Conservation (phyloP, 2,888 invertebrate species). For the Drosophila mimica region DNA sequence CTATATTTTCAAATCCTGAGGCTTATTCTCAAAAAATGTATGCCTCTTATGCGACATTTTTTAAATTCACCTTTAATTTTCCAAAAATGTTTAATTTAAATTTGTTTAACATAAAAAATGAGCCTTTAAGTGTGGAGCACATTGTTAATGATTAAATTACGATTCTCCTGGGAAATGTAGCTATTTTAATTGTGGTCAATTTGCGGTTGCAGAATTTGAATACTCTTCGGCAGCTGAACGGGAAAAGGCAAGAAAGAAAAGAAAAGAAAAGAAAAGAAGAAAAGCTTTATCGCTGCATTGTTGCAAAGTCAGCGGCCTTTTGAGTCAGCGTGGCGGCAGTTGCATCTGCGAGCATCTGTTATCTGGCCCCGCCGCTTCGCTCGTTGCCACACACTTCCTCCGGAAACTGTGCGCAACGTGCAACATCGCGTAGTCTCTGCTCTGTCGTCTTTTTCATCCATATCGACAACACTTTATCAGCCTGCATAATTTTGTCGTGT, state of each 20-base stretch:
- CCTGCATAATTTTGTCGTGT: constrained; percentile 46
- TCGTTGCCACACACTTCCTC: constrained; percentile 39
- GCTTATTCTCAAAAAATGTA: too few relatives aligned
- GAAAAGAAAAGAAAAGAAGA: neutral
- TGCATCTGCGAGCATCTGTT: constrained; percentile 37
- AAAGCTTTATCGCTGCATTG: constrained; percentile 37
- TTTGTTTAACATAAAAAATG: too few relatives aligned
- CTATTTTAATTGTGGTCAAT: neutral
- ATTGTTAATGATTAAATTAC: too few relatives aligned
- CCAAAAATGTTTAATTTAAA: too few relatives aligned
- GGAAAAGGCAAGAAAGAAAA: neutral
- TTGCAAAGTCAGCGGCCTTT: constrained; percentile 50
- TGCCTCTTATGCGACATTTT: too few relatives aligned
- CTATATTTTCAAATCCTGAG: too few relatives aligned
- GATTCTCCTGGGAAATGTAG: neutral
- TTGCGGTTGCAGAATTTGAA: too few relatives aligned
- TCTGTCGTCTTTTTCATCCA: constrained; percentile 54
- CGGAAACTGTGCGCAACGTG: constrained; percentile 66
- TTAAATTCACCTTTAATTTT: too few relatives aligned
- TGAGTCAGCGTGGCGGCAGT: constrained; percentile 52
- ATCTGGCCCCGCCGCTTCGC: constrained; percentile 39
- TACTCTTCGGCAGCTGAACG: neutral
- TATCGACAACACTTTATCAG: constrained; percentile 53
- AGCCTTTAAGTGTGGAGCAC: too few relatives aligned
- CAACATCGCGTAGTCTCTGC: constrained; percentile 16